These are phyloP conservation scores for Oreortyx pictus DNA, from an alignment of 2,797 vertebrate genomes.

Conservation along the genomic window DNA sequence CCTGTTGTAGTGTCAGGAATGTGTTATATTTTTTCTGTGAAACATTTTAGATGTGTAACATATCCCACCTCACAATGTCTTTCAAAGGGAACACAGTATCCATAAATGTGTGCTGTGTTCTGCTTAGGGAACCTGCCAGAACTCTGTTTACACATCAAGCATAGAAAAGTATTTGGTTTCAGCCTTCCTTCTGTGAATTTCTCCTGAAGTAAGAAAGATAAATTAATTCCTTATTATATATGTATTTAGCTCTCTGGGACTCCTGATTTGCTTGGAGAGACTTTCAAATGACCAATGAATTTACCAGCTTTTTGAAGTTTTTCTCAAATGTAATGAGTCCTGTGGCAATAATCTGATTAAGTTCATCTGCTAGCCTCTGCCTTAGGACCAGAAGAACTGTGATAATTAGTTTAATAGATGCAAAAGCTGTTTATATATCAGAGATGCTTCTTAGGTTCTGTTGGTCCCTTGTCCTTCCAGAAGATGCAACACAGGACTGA, in stretches of 20 bases:
- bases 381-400: background rate
- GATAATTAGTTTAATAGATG: background rate
- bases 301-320: background rate
- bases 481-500: background rate
- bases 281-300: background rate
- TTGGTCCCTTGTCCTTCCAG: background rate
- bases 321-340: background rate
- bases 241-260: background rate
- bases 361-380: background rate
- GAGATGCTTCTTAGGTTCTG: background rate
- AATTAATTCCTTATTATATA: background rate
- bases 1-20: background rate
- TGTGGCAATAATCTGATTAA: background rate
- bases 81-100: background rate
- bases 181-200: background rate
- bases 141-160: background rate
- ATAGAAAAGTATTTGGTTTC: conserved; percentile 8
- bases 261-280: background rate
- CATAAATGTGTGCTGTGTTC: background rate
- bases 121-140: background rate
- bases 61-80: background rate
- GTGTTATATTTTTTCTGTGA: background rate
- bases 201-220: background rate
- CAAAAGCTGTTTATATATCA: background rate
- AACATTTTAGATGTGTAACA: background rate